Percentiles rank a stretch among this genome's conserved stretches.
phyloP scores from a whole-genome alignment of 2,888 invertebrate genomes.

The Lepidochrysops patricia region DNA sequence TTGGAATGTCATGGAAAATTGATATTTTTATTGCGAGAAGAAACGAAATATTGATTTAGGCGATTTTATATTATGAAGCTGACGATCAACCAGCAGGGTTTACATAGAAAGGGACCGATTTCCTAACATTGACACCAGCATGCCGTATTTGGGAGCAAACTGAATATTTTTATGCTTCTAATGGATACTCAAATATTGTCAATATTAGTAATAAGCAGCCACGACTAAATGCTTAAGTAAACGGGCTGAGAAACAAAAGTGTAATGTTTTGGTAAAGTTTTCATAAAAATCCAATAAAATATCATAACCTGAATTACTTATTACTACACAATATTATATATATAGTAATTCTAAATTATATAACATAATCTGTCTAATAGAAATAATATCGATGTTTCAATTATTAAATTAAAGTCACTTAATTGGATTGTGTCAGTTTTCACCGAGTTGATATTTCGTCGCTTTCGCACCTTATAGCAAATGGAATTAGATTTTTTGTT shows the following conservation, averaged over 20 bases:
- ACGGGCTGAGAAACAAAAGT: background rate
- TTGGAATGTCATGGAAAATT: background rate
- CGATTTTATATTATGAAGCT: conserved; percentile 40
- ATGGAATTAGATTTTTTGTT: too few species aligned
- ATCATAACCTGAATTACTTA: background rate
- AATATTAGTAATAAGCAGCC: background rate
- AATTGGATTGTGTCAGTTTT: too few species aligned
- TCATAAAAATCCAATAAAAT: background rate
- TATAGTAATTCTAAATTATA: too few species aligned
- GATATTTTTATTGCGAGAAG: background rate
- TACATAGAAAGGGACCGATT: conserved; percentile 37
- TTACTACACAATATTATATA: too few species aligned
- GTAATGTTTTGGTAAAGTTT: background rate
- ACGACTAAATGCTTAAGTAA: background rate
- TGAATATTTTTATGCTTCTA: conserved; percentile 44
- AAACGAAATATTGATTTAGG: conserved; percentile 9
- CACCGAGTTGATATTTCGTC: too few species aligned
- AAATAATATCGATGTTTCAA: too few species aligned
- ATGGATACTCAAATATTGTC: conserved; percentile 48
- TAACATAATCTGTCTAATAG: too few species aligned
- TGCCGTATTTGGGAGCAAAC: conserved; percentile 56
- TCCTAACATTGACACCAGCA: conserved; percentile 41
- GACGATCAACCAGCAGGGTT: conserved; percentile 64
- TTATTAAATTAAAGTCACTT: too few species aligned
- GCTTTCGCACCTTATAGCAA: too few species aligned